Evolutionary conservation across 2,888 invertebrate genomes (phyloP), one percentile per base, ranked within the genome.

Genomic region (Shargacucullia verbasci): DNA sequence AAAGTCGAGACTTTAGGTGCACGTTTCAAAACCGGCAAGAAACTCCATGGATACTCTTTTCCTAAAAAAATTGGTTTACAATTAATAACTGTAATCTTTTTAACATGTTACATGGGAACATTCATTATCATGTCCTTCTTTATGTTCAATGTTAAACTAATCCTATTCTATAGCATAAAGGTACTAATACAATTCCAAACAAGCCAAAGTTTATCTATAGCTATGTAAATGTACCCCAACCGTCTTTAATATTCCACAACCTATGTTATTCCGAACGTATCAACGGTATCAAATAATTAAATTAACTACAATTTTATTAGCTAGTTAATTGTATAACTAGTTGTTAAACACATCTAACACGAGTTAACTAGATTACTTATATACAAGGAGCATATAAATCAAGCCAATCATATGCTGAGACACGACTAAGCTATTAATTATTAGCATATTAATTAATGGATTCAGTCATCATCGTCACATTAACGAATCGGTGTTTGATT

Each of bases 381-480:
- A 53, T 35, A 45, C 60, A 59, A 33, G 35, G 46, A 39, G 39
- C 58, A 69, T 67, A 72, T 76, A 76, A 79, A 73, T 70, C 65
- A 77, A 66, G 61, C 33, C 61, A 70, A 78, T 75, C 48, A 55
- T 73, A 76, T 80, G 78, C 76, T 55, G 47, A 64, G 76, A 77
- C 76, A 76, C 59, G 79, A 33, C 58, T 74, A 57, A 66, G 74
- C 71, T 76, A 72, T 77, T 63, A 72, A 76, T 79, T 73, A 80
- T 73, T 75, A 73, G 61, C 68, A 77, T 70, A 74, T 56, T 74
- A 75, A 72, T 78, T 64, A 73, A 72, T 78, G 75, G 73, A 73
- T 64, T 68, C 43, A 67, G 58, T 50, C 46, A 44, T 61, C 52
- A 57, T 56, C 43, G 49, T 58, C 61, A 56, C 73, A 53, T 67